phyloP scores from a whole-genome alignment of 1,140 invertebrate genomes.

The Neocloeon triangulifer region DNA sequence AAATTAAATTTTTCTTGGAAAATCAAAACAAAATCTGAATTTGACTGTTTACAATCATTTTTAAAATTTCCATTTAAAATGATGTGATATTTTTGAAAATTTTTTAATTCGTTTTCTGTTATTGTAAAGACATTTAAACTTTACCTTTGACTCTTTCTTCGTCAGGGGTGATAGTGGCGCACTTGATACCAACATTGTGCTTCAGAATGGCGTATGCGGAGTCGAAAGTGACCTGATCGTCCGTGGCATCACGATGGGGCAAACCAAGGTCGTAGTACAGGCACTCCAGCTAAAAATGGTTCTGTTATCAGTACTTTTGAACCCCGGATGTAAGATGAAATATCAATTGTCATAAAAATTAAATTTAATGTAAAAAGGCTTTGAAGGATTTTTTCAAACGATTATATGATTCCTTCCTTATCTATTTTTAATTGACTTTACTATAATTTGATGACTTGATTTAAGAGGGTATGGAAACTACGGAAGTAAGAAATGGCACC shows the following conservation, averaged over 20 bases:
- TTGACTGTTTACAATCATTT: neutral
- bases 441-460: neutral
- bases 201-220: constrained; percentile 66
- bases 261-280: constrained; percentile 69
- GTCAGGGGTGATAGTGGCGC: constrained; percentile 79
- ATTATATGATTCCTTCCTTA: too few species aligned
- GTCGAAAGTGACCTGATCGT: constrained; percentile 75
- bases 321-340: neutral
- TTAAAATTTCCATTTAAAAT: neutral
- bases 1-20: too few species aligned
- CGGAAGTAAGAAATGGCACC: constrained; percentile 16
- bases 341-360: too few species aligned
- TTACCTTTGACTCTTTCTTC: constrained; percentile 67
- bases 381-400: too few species aligned
- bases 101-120: too few species aligned
- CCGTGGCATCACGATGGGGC: constrained; percentile 59
- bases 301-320: neutral
- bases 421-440: too few species aligned
- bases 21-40: too few species aligned
- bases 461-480: constrained; percentile 1
- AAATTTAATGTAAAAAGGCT: too few species aligned
- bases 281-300: constrained; percentile 36
- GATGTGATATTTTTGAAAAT: constrained; percentile 1
- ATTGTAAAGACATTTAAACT: neutral
- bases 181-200: constrained; percentile 82